Evolutionary conservation across 35 echinoderm and acorn worm genomes (phyloP).

Genomic region (Ophiothrix spiculata): DNA sequence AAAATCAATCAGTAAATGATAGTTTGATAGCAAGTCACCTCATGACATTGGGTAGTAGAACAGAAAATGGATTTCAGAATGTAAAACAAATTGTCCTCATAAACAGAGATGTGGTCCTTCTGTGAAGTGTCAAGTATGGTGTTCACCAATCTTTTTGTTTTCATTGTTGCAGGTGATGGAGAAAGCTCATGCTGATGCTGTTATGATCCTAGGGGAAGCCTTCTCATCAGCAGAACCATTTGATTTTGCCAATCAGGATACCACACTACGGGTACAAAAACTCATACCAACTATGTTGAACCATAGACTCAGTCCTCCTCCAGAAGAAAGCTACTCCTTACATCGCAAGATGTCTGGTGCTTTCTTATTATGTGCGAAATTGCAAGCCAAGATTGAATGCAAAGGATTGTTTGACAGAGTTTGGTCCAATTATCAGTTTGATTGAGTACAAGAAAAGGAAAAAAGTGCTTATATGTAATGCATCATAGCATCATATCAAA

Average conservation of each 20-base stretch:
- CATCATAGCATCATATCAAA: no score
- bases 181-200: slow-evolving; percentile 89
- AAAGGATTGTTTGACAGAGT: slow-evolving; percentile 86
- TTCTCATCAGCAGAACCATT: slow-evolving; percentile 51
- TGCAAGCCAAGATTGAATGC: slow-evolving; percentile 76
- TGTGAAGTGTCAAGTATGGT: no score
- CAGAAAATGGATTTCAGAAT: no score
- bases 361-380: slow-evolving; percentile 89
- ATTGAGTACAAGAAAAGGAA: no score
- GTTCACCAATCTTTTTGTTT: no score
- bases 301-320: slow-evolving; percentile 76
- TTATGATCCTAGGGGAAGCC: slow-evolving; percentile 95
- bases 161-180: slow-evolving; percentile 62
- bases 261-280: slow-evolving; percentile 66
- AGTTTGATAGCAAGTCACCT: no score
- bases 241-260: slow-evolving; percentile 88
- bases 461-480: no score
- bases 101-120: no score
- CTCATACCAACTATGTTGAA: slow-evolving; percentile 79
- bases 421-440: slow-evolving; percentile 70
- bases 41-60: no score
- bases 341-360: slow-evolving; percentile 92
- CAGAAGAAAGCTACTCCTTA: slow-evolving; percentile 92
- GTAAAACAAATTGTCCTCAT: no score
- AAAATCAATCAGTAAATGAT: no score